phyloP scores from a whole-genome alignment of 2,797 vertebrate genomes.

The Diplodus sargus region DNA sequence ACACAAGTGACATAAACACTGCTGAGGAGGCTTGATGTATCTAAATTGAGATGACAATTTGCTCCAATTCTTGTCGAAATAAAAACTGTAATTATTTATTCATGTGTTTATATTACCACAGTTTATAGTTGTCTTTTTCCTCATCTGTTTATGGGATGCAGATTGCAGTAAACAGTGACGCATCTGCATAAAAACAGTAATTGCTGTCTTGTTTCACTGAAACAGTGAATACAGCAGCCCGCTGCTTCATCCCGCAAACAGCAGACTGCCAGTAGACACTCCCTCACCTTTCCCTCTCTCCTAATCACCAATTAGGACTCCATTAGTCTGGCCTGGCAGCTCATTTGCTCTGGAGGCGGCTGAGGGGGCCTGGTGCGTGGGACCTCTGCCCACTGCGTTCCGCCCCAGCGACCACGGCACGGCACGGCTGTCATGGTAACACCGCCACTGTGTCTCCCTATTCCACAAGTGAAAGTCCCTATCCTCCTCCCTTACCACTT shows the following conservation, averaged over 20 bases:
- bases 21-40: conserved; percentile 1
- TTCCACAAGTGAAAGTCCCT: conserved; percentile 65
- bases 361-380: conserved; percentile 85
- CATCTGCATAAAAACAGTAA: conserved; percentile 61
- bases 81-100: conserved; percentile 21
- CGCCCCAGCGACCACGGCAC: conserved; percentile 83
- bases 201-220: conserved; percentile 52
- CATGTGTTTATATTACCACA: conserved; percentile 23
- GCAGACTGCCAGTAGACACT: conserved; percentile 89
- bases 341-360: conserved; percentile 92
- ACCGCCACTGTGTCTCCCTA: conserved; percentile 62
- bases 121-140: conserved; percentile 25
- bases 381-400: conserved; percentile 92
- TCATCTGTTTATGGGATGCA: conserved; percentile 28
- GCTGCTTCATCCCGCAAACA: conserved; percentile 67
- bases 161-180: conserved; percentile 42
- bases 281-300: conserved; percentile 90
- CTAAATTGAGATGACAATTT: neutral
- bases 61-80: neutral
- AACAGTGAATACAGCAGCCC: conserved; percentile 60
- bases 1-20: conserved; percentile 27
- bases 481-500: conserved; percentile 56
- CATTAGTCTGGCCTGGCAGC: conserved; percentile 97
- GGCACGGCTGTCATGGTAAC: conserved; percentile 86
- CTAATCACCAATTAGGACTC: conserved; percentile 99